These are phyloP conservation scores for Carposina sasakii DNA, from an alignment of 1,140 invertebrate species.

Conservation along the genomic window DNA sequence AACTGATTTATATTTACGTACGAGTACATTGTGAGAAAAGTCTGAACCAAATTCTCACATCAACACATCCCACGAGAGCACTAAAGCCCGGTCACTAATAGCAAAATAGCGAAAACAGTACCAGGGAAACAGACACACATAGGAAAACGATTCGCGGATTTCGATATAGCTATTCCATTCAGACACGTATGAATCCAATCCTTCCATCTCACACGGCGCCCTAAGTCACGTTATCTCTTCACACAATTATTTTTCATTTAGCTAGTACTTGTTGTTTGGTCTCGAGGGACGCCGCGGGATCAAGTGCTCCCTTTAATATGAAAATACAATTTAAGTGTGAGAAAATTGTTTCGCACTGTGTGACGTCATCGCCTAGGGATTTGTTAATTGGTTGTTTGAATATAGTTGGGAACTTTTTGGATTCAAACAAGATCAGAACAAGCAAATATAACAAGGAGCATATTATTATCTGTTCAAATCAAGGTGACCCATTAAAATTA, in stretches of 20 bases:
- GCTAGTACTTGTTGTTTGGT: conserved; percentile 43
- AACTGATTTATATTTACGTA: too few relatives aligned
- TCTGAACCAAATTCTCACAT: conserved; percentile 28
- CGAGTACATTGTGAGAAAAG: conserved; percentile 23
- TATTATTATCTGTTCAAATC: too few relatives aligned
- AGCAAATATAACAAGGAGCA: too few relatives aligned
- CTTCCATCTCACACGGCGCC: conserved; percentile 19
- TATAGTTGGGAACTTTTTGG: too few relatives aligned
- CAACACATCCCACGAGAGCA: conserved; percentile 29
- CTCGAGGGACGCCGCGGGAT: conserved; percentile 53
- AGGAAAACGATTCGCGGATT: too few relatives aligned
- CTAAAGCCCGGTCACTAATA: conserved; percentile 15
- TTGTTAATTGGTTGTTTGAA: conserved; percentile 42
- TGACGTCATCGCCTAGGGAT: conserved; percentile 37
- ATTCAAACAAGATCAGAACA: too few relatives aligned
- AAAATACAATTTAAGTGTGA: conserved; percentile 60
- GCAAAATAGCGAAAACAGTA: too few relatives aligned
- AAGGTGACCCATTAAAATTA: too few relatives aligned
- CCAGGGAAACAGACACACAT: too few relatives aligned
- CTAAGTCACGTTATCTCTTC: conserved; percentile 12
- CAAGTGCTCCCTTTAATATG: conserved; percentile 47
- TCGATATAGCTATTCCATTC: too few relatives aligned
- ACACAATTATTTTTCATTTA: conserved; percentile 70
- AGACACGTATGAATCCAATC: too few relatives aligned
- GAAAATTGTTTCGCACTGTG: conserved; percentile 39